phyloP scores from a whole-genome alignment of 1,140 invertebrate species.

The Andricus grossulariae region DNA sequence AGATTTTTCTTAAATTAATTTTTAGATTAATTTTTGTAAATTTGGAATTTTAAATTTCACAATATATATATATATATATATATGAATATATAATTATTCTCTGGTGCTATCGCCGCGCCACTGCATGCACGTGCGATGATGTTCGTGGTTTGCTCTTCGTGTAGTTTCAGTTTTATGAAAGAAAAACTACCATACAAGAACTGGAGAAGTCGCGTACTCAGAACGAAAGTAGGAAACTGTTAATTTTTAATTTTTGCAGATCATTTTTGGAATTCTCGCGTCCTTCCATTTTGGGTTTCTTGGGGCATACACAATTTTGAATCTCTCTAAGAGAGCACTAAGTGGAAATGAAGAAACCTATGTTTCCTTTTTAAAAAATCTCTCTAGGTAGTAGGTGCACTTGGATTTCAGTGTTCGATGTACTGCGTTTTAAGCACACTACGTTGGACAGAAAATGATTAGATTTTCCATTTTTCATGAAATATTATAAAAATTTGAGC shows the following conservation, averaged over 20 bases:
- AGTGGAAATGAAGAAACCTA: not conserved
- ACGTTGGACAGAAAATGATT: no score
- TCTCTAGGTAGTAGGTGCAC: slow-evolving; percentile 1
- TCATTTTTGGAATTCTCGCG: not conserved
- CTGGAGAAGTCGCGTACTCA: not conserved
- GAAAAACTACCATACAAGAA: not conserved
- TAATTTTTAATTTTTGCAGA: no score
- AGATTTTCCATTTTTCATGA: not conserved
- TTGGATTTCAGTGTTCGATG: slow-evolving; percentile 8
- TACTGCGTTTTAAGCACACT: not conserved
- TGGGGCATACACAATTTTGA: not conserved
- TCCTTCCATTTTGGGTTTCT: not conserved
- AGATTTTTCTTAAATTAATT: no score
- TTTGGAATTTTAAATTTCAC: no score
- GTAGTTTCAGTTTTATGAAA: slow-evolving; percentile 10
- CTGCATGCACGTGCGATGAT: slow-evolving; percentile 66
- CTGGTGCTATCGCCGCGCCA: slow-evolving; percentile 69
- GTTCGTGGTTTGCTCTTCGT: slow-evolving; percentile 35
- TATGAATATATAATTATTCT: no score
- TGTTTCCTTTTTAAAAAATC: not conserved
- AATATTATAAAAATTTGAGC: not conserved
- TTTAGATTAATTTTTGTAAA: no score
- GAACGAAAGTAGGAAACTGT: not conserved
- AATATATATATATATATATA: no score
- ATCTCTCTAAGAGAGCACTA: slow-evolving; percentile 3